A percentile compares a stretch with the other conserved stretches of the same genome.
These are phyloP conservation scores for Belonocnema kinseyi DNA, from an alignment of 1,140 invertebrate species.

Conservation along the genomic window DNA sequence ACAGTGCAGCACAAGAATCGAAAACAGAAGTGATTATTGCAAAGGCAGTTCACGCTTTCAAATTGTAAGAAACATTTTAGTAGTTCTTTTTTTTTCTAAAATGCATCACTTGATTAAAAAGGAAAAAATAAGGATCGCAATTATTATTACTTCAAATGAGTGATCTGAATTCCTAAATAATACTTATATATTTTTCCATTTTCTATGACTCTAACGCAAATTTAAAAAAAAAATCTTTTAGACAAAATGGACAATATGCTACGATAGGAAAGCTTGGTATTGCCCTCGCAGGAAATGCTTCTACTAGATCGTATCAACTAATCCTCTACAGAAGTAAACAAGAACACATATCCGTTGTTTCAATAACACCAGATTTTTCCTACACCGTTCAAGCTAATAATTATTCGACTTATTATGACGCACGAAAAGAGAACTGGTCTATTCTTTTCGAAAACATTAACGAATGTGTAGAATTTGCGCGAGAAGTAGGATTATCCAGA, in stretches of 20 bases:
- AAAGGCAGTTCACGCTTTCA: slow-evolving; percentile 66
- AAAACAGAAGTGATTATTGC: slow-evolving; percentile 66
- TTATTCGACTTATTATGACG: slow-evolving; percentile 70
- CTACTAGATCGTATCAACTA: slow-evolving; percentile 63
- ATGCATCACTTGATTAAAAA: too few relatives aligned
- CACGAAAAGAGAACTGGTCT: slow-evolving; percentile 69
- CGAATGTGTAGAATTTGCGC: slow-evolving; percentile 62
- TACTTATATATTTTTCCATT: too few relatives aligned
- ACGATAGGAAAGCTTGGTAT: slow-evolving; percentile 66
- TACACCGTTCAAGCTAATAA: slow-evolving; percentile 67
- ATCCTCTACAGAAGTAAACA: slow-evolving; percentile 69
- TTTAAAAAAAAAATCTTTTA: slow-evolving; percentile 36
- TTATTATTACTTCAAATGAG: too few relatives aligned
- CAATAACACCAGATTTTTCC: slow-evolving; percentile 61
- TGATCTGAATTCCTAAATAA: too few relatives aligned
- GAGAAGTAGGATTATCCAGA: slow-evolving; percentile 63
- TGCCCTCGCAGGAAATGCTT: slow-evolving; percentile 63
- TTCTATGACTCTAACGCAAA: not conserved
- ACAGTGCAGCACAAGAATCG: slow-evolving; percentile 41
- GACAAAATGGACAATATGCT: slow-evolving; percentile 64
- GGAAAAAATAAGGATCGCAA: too few relatives aligned
- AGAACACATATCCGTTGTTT: slow-evolving; percentile 64
- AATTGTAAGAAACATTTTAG: slow-evolving; percentile 57
- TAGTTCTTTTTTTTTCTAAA: slow-evolving; percentile 1
- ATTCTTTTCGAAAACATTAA: slow-evolving; percentile 65